phyloP scores from a whole-genome alignment of 1,140 invertebrate genomes.

The Calephelis nemesis region DNA sequence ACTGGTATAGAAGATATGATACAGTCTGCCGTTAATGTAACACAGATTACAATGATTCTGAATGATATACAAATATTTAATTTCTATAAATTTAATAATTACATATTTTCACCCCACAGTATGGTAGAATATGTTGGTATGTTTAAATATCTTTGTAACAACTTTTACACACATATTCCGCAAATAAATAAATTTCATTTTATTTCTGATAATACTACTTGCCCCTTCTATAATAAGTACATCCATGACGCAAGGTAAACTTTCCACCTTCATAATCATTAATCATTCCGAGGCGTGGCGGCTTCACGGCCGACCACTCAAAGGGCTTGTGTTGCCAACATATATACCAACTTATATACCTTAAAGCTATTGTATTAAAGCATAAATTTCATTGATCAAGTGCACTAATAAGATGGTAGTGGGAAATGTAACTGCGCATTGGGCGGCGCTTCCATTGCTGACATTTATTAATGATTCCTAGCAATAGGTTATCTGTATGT shows the following conservation, averaged over 20 bases:
- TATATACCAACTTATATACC: slow-evolving; percentile 20
- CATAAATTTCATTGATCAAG: slow-evolving; percentile 24
- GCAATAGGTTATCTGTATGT: slow-evolving; percentile 25
- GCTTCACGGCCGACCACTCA: slow-evolving; percentile 19
- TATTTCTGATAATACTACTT: no score
- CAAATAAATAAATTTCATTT: no score
- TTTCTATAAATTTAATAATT: no score
- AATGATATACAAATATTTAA: no score
- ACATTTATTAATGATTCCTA: slow-evolving; percentile 63
- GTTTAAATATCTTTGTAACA: no score
- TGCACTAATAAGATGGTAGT: slow-evolving; percentile 21
- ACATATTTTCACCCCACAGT: no score
- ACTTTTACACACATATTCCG: no score
- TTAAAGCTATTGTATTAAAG: slow-evolving; percentile 28
- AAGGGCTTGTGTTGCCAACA: slow-evolving; percentile 20
- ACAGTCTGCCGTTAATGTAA: no score
- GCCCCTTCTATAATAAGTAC: not conserved
- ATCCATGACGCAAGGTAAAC: not conserved
- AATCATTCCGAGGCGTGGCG: slow-evolving; percentile 25
- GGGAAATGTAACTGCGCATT: slow-evolving; percentile 53
- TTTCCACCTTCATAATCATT: slow-evolving; percentile 15
- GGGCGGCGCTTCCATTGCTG: slow-evolving; percentile 45
- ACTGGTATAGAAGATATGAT: no score
- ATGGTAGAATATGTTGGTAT: no score
- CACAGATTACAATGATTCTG: no score